A percentile compares a stretch with the other conserved stretches of the same genome.
These are phyloP conservation scores for Chaetodon auriga DNA, from an alignment of 2,113 vertebrate species.

Conservation along the genomic window DNA sequence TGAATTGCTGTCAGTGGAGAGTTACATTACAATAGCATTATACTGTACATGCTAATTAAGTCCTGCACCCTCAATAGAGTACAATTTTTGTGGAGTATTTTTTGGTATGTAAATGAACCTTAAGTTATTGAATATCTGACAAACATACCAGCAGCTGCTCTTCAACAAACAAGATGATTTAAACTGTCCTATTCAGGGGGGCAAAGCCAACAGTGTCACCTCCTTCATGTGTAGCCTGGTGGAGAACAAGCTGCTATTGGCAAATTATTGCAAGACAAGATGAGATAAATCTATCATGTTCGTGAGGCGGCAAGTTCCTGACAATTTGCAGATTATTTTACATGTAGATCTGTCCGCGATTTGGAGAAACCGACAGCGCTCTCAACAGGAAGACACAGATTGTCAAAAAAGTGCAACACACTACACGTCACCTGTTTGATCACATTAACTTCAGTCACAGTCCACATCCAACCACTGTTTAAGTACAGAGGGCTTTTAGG, in stretches of 20 bases:
- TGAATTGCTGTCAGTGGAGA: neutral
- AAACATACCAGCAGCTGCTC: neutral
- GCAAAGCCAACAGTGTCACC: neutral
- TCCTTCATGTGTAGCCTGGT: neutral
- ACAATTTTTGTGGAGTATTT: neutral
- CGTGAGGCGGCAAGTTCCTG: constrained; percentile 8
- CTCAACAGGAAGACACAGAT: constrained; percentile 80
- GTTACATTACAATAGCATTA: neutral
- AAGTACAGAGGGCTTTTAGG: constrained; percentile 26
- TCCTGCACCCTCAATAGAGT: neutral
- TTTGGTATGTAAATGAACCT: neutral
- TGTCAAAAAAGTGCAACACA: constrained; percentile 74
- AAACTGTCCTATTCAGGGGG: constrained; percentile 1
- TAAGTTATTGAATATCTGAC: neutral
- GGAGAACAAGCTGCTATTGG: constrained; percentile 2
- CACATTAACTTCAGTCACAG: constrained; percentile 8
- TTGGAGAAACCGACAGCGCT: constrained; percentile 42
- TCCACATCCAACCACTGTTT: neutral
- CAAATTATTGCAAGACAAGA: constrained; percentile 35
- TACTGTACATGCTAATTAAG: neutral
- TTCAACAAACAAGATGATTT: neutral
- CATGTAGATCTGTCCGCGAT: neutral
- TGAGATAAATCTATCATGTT: neutral
- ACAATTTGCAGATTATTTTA: neutral
- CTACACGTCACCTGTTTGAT: constrained; percentile 23